Base-by-base conservation (phyloP, 2,888 invertebrate species). In the Caenorhabditis sp. region DNA sequence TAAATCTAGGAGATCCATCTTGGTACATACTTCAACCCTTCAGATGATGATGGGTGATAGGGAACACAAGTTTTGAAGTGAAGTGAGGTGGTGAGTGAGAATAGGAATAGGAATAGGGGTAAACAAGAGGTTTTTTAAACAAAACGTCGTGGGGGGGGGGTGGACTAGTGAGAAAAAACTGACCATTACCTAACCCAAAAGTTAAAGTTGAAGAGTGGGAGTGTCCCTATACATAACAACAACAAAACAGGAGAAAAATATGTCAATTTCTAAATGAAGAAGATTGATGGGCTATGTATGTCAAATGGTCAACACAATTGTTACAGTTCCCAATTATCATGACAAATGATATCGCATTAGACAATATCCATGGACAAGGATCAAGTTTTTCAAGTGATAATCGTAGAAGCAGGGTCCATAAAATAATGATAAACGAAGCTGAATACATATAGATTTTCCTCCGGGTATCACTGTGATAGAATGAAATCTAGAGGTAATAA, bases 401-500 rank as follows among this genome's bases (percentile, higher is more conserved):
- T n/a, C 40, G 13, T 40, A 47, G 18, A 47, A 32, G 32, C 5
- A 32, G 9, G 9, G 9, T 32, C 32, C 32, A 32, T 32, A 9
- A 32, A 47, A 2, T 3, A 18, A 20, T 47, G 47, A 47, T 47
- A 18, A 47, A 47, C 18, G 47, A 47, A 47, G 4, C 47, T 6
- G 9, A 32, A 32, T 32, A 9, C 32, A 32, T 47, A 18, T 18
- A 47, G 18, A 47, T 18, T 18, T 47, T 47, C 3, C 4, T 4
- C n/a, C n/a, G n/a, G n/a, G n/a, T n/a, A n/a, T n/a, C n/a, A n/a
- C n/a, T n/a, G n/a, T n/a, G n/a, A n/a, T n/a, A n/a, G n/a, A 47
- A 37, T 61, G 62, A 32, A 51, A 50, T 51, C 22, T 8, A 32
- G 51, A 70, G 61, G 60, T 50, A 62, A 71, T 68, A 44, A 64